Evolutionary conservation across 2,888 invertebrate species (phyloP), one percentile per base, ranked within the genome.

Genomic region (Drosophila nr. perissopoda): DNA sequence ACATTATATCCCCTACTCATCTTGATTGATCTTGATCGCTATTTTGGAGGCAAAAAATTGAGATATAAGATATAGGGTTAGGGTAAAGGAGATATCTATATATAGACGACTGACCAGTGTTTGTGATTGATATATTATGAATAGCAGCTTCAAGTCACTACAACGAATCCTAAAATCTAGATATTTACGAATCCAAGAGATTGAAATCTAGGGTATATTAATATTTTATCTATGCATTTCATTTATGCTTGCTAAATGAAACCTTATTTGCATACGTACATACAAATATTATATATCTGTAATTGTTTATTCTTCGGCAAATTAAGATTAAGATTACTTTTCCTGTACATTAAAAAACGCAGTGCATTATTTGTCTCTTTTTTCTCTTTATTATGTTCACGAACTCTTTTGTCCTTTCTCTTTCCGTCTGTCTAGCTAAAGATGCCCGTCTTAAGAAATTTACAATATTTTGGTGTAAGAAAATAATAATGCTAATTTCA

Each of bases 401-500:
- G 11, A 49, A 29, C 49, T 29, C 3, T 13, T 25, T 48, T 2
- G 48, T 25, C 10, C 34, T 21, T 27, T 27, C 33, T 33, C 53
- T 36, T 36, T 29, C 38, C 13, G 38, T 38, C n/a, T 56, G 27
- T 56, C 27, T 38, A n/a, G 38, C 38, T 38, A 56, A 38, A 27
- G 27, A 54, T 54, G 36, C 25, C 25, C 18, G 36, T 38, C 27
- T 27, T 18, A 27, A 54, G 38, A 56, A 34, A 34, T 25, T 25
- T 53, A 53, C 53, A 53, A 34, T n/a, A 33, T 21, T 18, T 53
- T 4, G 25, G 53, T 21, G 25, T 38, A 66, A 60, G 57, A 57
- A 45, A 51, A 65, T 53, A 59, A 66, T 69, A 83, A 69, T 71
- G 69, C 69, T 78, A 60, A 68, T 68, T 70, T 65, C 16, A 59